Percentiles rank a stretch among this genome's conserved stretches.
Evolutionary conservation across 2,888 invertebrate genomes (phyloP).

Genomic region (Pandemis heparana): DNA sequence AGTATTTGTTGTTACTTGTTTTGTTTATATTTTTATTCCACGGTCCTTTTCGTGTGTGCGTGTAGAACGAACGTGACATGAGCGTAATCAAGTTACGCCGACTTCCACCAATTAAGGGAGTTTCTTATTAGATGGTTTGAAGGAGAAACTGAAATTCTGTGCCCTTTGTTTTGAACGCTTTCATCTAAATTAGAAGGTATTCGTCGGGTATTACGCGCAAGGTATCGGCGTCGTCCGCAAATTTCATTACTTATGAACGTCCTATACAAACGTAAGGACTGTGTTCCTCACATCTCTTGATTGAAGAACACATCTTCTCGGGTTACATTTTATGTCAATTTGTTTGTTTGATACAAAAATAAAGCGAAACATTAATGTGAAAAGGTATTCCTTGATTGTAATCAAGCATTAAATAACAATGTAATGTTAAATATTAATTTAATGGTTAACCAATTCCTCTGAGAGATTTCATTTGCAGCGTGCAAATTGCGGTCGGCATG

Average conservation of each 20-base stretch:
- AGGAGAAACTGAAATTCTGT: constrained; percentile 46
- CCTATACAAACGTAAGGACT: neutral
- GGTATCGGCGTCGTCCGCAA: constrained; percentile 45
- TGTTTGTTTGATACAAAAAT: neutral
- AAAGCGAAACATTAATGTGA: neutral
- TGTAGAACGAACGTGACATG: constrained; percentile 41
- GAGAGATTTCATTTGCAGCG: constrained; percentile 77
- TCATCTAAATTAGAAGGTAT: constrained; percentile 41
- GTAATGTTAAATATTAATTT: constrained; percentile 58
- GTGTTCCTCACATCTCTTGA: neutral
- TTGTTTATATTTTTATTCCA: neutral
- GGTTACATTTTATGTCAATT: neutral
- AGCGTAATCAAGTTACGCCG: constrained; percentile 55
- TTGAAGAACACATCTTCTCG: neutral
- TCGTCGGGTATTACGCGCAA: constrained; percentile 36
- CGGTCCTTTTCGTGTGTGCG: neutral
- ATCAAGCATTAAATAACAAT: constrained; percentile 32
- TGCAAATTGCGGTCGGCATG: constrained; percentile 75
- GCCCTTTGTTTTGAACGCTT: constrained; percentile 46
- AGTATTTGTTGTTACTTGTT: neutral
- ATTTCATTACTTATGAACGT: constrained; percentile 43
- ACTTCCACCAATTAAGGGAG: constrained; percentile 52
- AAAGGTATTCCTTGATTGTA: constrained; percentile 14
- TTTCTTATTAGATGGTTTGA: constrained; percentile 50
- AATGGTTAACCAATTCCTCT: constrained; percentile 74